Conservation (phyloP, 2,113 vertebrate genomes). For the Sinocyclocheilus anshuiensis region DNA sequence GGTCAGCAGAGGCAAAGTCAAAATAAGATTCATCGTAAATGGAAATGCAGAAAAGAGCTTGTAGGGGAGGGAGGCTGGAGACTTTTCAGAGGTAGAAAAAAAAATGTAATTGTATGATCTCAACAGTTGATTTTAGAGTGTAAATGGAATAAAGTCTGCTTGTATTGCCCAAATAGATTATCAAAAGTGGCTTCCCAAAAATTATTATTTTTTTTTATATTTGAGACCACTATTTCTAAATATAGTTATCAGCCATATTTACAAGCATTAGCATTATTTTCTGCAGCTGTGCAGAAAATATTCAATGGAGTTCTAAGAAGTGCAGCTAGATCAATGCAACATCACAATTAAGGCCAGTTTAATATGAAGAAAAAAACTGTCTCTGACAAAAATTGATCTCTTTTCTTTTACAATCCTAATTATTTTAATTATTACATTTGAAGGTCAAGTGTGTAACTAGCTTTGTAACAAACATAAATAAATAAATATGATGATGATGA, state of each 20-base stretch:
- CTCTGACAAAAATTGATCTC: not conserved
- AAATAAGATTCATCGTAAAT: conserved; percentile 49
- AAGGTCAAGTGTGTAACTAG: not conserved
- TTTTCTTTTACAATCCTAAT: not conserved
- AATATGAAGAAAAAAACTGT: not conserved
- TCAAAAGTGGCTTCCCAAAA: not conserved
- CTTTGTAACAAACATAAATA: not conserved
- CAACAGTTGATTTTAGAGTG: conserved; percentile 23
- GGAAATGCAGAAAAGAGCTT: conserved; percentile 35
- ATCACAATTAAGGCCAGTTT: not conserved
- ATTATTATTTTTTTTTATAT: not conserved
- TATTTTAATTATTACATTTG: not conserved
- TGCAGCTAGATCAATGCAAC: not conserved
- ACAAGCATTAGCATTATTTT: not conserved
- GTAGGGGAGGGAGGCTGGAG: conserved; percentile 18
- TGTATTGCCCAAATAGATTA: not conserved
- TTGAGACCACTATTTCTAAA: not conserved
- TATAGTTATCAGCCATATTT: not conserved
- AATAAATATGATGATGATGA: too few species aligned
- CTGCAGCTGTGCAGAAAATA: not conserved
- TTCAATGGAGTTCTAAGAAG: not conserved
- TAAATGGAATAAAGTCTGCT: not conserved
- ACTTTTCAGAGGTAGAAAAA: conserved; percentile 7
- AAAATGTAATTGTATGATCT: not conserved
- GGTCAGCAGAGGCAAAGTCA: conserved; percentile 43